A percentile compares a stretch with the other conserved stretches of the same genome.
These are phyloP conservation scores for Coelopa pilipes DNA, from an alignment of 2,888 invertebrate species.

Conservation along the genomic window DNA sequence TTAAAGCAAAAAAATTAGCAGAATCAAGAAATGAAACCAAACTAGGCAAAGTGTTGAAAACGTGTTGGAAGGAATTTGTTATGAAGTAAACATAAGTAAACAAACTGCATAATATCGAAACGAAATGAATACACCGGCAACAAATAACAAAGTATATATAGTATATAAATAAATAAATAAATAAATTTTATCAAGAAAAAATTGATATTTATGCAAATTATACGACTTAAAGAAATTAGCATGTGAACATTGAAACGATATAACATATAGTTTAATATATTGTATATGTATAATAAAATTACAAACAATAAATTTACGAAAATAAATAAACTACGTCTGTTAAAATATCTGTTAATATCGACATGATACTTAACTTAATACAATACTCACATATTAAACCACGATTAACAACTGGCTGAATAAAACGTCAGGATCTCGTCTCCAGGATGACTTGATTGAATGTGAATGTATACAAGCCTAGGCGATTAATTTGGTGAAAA, in stretches of 20 bases:
- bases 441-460: too few relatives aligned
- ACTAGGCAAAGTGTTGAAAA: conserved; percentile 19
- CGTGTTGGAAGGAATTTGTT: conserved; percentile 38
- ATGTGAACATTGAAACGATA: conserved; percentile 24
- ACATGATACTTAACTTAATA: too few relatives aligned
- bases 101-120: conserved; percentile 38
- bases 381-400: too few relatives aligned
- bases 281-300: conserved; percentile 28
- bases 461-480: too few relatives aligned
- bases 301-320: conserved; percentile 31
- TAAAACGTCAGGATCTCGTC: too few relatives aligned
- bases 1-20: neutral
- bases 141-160: conserved; percentile 19
- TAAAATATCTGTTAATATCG: neutral
- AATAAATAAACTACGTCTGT: neutral
- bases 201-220: conserved; percentile 42
- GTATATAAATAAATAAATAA: conserved; percentile 9
- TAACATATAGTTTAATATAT: conserved; percentile 27
- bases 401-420: too few relatives aligned
- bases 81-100: conserved; percentile 33
- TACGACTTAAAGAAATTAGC: conserved; percentile 14
- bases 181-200: conserved; percentile 25
- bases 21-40: conserved; percentile 4
- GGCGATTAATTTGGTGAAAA: too few relatives aligned
- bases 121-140: conserved; percentile 45